These are phyloP conservation scores for Falcaria lacertinaria DNA, from an alignment of 2,888 invertebrate species.

Conservation along the genomic window DNA sequence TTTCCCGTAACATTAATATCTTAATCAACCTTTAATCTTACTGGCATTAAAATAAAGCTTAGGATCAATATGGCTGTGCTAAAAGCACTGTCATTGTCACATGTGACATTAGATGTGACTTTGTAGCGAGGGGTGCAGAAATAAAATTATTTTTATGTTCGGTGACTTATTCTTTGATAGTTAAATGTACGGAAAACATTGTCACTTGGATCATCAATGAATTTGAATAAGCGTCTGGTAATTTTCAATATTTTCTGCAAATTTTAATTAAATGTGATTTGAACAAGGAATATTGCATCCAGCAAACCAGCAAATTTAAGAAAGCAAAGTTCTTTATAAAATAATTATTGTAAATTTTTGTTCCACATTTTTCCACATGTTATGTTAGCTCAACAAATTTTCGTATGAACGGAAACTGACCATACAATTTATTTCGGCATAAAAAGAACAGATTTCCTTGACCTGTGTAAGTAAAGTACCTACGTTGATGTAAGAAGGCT, in stretches of 20 bases:
- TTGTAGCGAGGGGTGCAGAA: constrained; percentile 23
- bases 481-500: constrained; percentile 2
- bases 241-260: no score
- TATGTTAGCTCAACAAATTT: neutral
- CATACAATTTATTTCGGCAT: neutral
- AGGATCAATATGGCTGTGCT: constrained; percentile 6
- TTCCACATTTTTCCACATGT: no score
- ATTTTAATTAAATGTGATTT: no score
- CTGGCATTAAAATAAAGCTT: neutral
- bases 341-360: no score
- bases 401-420: neutral
- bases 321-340: no score
- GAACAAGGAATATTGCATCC: no score
- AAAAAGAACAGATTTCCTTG: neutral
- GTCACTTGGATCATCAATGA: neutral
- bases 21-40: neutral
- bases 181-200: constrained; percentile 12
- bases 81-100: constrained; percentile 40
- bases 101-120: constrained; percentile 29
- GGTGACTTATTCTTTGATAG: constrained; percentile 22
- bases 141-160: constrained; percentile 33
- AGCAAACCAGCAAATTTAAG: no score
- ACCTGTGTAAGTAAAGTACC: neutral
- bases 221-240: neutral
- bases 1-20: neutral